phyloP scores from a whole-genome alignment of 2,113 vertebrate species.

The Xyrauchen texanus region DNA sequence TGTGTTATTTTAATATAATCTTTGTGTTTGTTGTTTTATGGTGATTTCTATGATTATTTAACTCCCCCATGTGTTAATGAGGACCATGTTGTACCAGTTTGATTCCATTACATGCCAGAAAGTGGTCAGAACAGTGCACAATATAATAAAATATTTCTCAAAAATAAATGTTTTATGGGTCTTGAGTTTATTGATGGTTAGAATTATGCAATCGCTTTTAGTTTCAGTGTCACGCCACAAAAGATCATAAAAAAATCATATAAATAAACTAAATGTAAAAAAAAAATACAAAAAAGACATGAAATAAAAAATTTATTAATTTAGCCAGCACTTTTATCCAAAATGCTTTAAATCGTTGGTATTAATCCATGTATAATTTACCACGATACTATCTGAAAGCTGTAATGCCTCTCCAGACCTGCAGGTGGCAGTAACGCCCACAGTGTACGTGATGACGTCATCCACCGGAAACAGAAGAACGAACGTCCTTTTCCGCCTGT shows the following conservation, averaged over 20 bases:
- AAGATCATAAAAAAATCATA: too few relatives aligned
- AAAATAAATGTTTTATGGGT: slow-evolving; percentile 35
- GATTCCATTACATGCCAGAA: slow-evolving; percentile 29
- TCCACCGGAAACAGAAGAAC: not conserved
- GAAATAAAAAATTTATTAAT: too few relatives aligned
- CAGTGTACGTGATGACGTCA: not conserved
- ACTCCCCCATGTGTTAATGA: slow-evolving; percentile 52
- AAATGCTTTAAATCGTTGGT: too few relatives aligned
- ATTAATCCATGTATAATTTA: too few relatives aligned
- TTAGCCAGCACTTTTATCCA: too few relatives aligned
- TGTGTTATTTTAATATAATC: too few relatives aligned
- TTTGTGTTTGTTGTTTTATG: slow-evolving; percentile 60
- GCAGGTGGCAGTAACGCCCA: too few relatives aligned
- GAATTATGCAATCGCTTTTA: not conserved
- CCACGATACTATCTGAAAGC: not conserved
- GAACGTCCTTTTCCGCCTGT: slow-evolving; percentile 2
- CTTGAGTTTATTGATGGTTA: slow-evolving; percentile 4
- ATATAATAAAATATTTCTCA: slow-evolving; percentile 84
- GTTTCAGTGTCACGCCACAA: too few relatives aligned
- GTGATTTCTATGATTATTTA: slow-evolving; percentile 66
- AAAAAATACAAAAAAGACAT: too few relatives aligned
- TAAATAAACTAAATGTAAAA: too few relatives aligned
- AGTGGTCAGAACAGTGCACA: slow-evolving; percentile 77
- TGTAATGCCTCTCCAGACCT: not conserved
- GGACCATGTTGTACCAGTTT: slow-evolving; percentile 36